Conservation (phyloP, 1,140 invertebrate species). For the Drosophila truncata region DNA sequence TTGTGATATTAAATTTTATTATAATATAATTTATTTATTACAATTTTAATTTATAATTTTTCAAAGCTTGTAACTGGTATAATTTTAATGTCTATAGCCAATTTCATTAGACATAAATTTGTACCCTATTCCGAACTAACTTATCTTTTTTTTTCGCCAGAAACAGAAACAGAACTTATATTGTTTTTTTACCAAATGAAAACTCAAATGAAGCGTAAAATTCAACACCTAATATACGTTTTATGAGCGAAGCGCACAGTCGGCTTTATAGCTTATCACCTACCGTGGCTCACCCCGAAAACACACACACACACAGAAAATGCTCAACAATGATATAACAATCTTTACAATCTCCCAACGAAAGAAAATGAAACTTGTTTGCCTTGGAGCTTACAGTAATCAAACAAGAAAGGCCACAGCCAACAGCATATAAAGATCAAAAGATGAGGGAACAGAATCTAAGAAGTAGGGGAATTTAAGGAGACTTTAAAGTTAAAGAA, state of each 20-base stretch:
- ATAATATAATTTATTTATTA: too few relatives aligned
- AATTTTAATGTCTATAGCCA: background rate
- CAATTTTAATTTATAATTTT: too few relatives aligned
- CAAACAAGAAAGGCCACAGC: slow-evolving; percentile 54
- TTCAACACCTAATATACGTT: slow-evolving; percentile 74
- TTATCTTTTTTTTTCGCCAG: background rate
- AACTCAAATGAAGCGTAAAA: slow-evolving; percentile 64
- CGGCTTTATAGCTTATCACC: slow-evolving; percentile 59
- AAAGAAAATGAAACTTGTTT: slow-evolving; percentile 66
- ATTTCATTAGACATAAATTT: background rate
- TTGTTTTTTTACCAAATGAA: slow-evolving; percentile 20
- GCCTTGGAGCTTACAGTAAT: slow-evolving; percentile 63
- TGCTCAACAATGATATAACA: slow-evolving; percentile 31
- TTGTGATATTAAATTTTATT: too few relatives aligned
- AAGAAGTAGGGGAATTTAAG: background rate
- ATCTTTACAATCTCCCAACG: slow-evolving; percentile 44
- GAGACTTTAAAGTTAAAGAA: slow-evolving; percentile 10
- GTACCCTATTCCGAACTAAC: background rate
- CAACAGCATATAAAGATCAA: slow-evolving; percentile 17
- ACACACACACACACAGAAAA: slow-evolving; percentile 13
- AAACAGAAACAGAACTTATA: background rate
- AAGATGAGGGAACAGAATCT: background rate
- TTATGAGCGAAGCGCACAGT: slow-evolving; percentile 50
- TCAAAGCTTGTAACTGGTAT: too few relatives aligned
- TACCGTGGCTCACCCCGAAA: slow-evolving; percentile 24